Evolutionary conservation across 2,888 invertebrate genomes (phyloP).

Genomic region (Conchocele bisecta): DNA sequence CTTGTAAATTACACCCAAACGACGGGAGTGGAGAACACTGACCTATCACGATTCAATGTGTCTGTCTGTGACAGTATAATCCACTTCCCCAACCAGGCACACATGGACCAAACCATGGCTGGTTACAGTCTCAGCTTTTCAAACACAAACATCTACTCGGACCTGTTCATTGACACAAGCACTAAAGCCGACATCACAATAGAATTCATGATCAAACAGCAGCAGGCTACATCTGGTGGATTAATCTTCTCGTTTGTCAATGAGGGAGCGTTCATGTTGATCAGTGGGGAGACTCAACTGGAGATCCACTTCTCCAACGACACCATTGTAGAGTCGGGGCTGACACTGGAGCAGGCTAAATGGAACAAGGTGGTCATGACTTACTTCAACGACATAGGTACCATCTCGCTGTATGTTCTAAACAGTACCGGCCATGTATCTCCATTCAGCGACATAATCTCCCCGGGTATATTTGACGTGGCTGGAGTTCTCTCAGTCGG

Average conservation of each 20-base stretch:
- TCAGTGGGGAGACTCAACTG: conserved; percentile 38
- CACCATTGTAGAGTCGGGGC: conserved; percentile 38
- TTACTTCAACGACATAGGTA: conserved; percentile 59
- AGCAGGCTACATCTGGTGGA: conserved; percentile 37
- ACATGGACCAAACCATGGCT: conserved; percentile 54
- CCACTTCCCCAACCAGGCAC: conserved; percentile 48
- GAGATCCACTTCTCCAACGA: conserved; percentile 46
- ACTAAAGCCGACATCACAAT: conserved; percentile 49
- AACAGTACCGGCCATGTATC: conserved; percentile 53
- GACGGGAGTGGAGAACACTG: conserved; percentile 15
- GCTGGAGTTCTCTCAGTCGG: conserved; percentile 64
- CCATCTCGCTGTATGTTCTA: conserved; percentile 55
- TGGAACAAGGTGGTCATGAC: conserved; percentile 70
- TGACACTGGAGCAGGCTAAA: conserved; percentile 49
- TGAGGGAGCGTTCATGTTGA: conserved; percentile 45
- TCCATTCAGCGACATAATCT: conserved; percentile 23
- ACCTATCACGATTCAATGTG: conserved; percentile 46
- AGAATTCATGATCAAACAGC: conserved; percentile 62
- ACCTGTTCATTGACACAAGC: conserved; percentile 41
- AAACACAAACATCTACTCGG: conserved; percentile 48
- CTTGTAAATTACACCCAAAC: conserved; percentile 36
- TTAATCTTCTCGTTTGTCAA: conserved; percentile 63
- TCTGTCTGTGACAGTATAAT: conserved; percentile 59
- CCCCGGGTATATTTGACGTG: conserved; percentile 47
- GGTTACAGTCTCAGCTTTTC: conserved; percentile 64